Conservation (phyloP, 2,113 vertebrate genomes). For the Megaceryle torquata region DNA sequence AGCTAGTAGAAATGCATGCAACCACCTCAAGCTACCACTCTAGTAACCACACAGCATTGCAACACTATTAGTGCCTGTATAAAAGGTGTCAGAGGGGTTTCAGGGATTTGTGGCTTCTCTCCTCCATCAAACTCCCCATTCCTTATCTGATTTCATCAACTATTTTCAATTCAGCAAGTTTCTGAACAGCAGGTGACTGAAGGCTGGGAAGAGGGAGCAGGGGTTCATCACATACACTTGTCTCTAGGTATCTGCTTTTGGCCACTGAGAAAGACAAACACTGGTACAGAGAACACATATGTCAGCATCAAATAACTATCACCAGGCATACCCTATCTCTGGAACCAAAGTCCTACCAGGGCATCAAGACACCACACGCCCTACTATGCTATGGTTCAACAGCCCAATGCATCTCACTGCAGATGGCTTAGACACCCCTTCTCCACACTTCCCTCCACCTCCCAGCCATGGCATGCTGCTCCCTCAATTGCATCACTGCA, state of each 20-base stretch:
- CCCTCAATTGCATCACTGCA: neutral
- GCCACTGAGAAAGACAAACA: neutral
- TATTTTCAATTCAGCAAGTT: neutral
- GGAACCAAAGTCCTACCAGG: neutral
- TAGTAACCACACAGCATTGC: neutral
- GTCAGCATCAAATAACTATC: neutral
- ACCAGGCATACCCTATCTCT: accelerated
- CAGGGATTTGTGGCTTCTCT: neutral
- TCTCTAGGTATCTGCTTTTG: neutral
- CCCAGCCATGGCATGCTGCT: accelerated
- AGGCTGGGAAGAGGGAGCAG: neutral
- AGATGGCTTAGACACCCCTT: neutral
- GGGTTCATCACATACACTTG: neutral
- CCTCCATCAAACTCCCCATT: neutral
- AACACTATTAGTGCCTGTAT: neutral
- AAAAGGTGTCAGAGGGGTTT: neutral
- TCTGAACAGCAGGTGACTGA: neutral
- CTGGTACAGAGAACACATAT: neutral
- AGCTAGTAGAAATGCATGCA: neutral
- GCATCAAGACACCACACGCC: accelerated
- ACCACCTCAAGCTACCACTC: neutral
- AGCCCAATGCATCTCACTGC: neutral
- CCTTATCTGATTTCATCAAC: neutral
- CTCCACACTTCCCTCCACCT: neutral
- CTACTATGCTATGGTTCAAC: neutral